phyloP scores from a whole-genome alignment of 2,888 invertebrate genomes.

The Agrochola lota region DNA sequence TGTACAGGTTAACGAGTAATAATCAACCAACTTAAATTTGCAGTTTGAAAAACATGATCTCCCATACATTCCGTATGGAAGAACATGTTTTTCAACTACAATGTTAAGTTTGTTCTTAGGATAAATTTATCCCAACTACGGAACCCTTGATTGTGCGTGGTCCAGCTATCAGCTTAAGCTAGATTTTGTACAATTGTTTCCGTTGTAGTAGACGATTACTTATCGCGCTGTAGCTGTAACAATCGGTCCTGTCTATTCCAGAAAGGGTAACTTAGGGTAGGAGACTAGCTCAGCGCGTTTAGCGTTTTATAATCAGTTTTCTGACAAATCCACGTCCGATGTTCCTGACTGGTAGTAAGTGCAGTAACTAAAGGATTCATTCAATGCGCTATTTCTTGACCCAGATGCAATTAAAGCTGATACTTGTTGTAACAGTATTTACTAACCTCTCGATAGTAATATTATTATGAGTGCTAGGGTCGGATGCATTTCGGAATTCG shows the following conservation, averaged over 20 bases:
- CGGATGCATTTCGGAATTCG: background rate
- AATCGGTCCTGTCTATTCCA: conserved; percentile 22
- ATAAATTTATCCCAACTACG: too few relatives aligned
- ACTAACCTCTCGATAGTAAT: background rate
- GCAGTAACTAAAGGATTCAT: background rate
- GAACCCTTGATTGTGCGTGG: too few relatives aligned
- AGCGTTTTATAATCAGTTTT: conserved; percentile 3
- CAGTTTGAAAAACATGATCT: too few relatives aligned
- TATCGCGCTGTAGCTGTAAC: background rate
- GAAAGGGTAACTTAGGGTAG: background rate
- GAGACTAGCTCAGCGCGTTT: background rate
- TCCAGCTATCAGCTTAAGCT: background rate
- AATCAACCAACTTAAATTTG: too few relatives aligned
- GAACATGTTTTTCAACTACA: too few relatives aligned
- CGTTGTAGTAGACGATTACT: background rate
- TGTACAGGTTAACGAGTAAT: too few relatives aligned
- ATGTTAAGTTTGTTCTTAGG: too few relatives aligned
- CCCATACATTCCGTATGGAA: too few relatives aligned
- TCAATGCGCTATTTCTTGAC: background rate
- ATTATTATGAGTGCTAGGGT: background rate
- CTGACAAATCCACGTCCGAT: background rate
- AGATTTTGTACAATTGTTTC: background rate
- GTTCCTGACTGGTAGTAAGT: background rate
- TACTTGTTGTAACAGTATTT: background rate
- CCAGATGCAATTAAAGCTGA: background rate